These are phyloP conservation scores for Bucorvus abyssinicus DNA, from an alignment of 2,797 vertebrate genomes.

Conservation along the genomic window DNA sequence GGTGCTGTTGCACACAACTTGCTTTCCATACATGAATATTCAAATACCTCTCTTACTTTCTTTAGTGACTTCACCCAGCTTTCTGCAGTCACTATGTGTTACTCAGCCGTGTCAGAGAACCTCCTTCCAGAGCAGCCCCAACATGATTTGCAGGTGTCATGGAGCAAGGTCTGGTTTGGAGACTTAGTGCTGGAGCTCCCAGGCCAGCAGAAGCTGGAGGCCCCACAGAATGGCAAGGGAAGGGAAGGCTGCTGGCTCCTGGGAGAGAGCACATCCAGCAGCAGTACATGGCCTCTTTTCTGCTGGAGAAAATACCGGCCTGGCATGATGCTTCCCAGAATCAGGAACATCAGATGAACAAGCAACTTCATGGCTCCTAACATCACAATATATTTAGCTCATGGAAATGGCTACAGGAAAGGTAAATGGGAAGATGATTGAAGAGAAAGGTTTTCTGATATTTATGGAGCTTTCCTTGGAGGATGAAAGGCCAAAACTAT, in stretches of 20 bases:
- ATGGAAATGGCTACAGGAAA: not conserved
- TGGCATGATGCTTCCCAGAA: not conserved
- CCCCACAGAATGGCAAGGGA: rapidly evolving
- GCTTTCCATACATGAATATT: not conserved
- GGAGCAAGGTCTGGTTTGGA: not conserved
- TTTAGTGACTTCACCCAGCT: not conserved
- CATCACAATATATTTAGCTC: not conserved
- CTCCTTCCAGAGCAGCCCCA: not conserved
- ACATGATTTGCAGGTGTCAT: not conserved
- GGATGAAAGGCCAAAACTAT: not conserved
- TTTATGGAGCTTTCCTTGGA: not conserved
- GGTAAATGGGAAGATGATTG: not conserved
- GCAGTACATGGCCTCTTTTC: not conserved
- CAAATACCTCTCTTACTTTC: not conserved
- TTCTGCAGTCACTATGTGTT: not conserved
- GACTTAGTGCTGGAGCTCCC: not conserved
- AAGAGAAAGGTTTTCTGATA: not conserved
- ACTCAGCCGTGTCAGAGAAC: not conserved
- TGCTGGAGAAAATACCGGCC: not conserved
- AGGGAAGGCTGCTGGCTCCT: not conserved
- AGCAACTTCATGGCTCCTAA: not conserved
- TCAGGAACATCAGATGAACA: not conserved
- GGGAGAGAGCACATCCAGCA: not conserved
- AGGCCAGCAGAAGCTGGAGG: not conserved
- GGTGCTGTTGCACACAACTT: not conserved